phyloP scores from a whole-genome alignment of 2,888 invertebrate species.

The Lucinisca nassula region DNA sequence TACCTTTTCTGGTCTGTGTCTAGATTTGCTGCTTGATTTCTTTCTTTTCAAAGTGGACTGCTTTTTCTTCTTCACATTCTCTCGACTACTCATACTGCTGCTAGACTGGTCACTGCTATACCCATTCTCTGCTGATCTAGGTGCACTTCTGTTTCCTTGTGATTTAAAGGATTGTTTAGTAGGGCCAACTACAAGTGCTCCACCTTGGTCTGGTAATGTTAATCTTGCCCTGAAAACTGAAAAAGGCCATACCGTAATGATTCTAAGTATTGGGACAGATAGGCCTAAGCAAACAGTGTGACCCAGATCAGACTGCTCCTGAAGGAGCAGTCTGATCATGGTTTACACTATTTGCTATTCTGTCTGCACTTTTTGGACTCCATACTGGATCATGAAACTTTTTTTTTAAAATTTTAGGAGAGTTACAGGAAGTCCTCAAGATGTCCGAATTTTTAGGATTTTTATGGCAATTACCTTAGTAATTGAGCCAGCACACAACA shows the following conservation, averaged over 20 bases:
- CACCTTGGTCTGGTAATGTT: slow-evolving; percentile 65
- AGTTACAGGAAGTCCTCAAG: too few relatives aligned
- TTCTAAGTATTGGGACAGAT: too few relatives aligned
- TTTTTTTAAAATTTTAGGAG: too few relatives aligned
- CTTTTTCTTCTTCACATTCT: background rate
- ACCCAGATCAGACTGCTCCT: too few relatives aligned
- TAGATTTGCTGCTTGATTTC: background rate
- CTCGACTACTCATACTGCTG: slow-evolving; percentile 14
- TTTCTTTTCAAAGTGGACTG: slow-evolving; percentile 21
- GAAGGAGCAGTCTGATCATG: too few relatives aligned
- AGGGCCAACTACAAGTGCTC: slow-evolving; percentile 71
- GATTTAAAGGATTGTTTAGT: background rate
- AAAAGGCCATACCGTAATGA: background rate
- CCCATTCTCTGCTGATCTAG: background rate
- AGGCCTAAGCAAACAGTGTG: too few relatives aligned
- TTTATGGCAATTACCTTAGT: too few relatives aligned
- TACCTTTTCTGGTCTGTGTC: slow-evolving; percentile 22
- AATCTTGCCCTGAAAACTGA: slow-evolving; percentile 72
- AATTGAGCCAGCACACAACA: too few relatives aligned
- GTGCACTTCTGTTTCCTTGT: background rate
- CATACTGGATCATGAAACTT: too few relatives aligned
- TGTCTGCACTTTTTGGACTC: too few relatives aligned
- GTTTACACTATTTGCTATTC: too few relatives aligned
- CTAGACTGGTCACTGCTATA: slow-evolving; percentile 6
- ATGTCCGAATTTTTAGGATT: too few relatives aligned